These are phyloP conservation scores for Ginglymostoma cirratum DNA, from an alignment of 2,113 vertebrate species.

Conservation along the genomic window DNA sequence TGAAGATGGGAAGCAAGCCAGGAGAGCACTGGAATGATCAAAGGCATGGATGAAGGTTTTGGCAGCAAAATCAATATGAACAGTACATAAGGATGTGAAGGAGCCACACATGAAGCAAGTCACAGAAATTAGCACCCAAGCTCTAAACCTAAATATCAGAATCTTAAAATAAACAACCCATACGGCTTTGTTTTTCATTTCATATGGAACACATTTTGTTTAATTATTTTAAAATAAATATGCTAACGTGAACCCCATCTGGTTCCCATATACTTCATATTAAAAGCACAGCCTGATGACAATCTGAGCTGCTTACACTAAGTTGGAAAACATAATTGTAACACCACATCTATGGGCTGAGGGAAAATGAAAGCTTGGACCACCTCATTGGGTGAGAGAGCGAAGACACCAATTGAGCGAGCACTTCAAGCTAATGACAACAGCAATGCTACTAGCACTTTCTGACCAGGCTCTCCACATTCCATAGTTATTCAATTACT, in stretches of 20 bases:
- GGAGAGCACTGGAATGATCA: neutral
- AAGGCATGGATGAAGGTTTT: neutral
- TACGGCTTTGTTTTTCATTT: neutral
- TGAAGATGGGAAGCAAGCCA: neutral
- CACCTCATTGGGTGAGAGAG: neutral
- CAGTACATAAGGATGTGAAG: neutral
- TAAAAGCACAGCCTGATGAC: neutral
- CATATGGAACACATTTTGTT: constrained; percentile 34
- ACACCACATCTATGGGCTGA: neutral
- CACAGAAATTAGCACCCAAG: constrained; percentile 1
- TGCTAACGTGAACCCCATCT: constrained; percentile 15
- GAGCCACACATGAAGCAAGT: neutral
- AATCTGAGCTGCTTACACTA: neutral
- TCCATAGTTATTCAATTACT: neutral
- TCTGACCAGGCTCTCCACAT: neutral
- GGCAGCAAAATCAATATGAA: neutral
- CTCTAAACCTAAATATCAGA: neutral
- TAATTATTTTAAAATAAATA: constrained; percentile 34
- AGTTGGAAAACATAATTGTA: neutral
- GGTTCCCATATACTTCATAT: neutral
- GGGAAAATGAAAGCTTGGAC: neutral
- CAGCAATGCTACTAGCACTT: neutral
- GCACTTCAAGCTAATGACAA: neutral
- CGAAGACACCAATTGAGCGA: neutral
- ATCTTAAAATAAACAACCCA: constrained; percentile 1